Evolutionary conservation across 2,888 invertebrate species (phyloP).

Genomic region (Torymus texanus): DNA sequence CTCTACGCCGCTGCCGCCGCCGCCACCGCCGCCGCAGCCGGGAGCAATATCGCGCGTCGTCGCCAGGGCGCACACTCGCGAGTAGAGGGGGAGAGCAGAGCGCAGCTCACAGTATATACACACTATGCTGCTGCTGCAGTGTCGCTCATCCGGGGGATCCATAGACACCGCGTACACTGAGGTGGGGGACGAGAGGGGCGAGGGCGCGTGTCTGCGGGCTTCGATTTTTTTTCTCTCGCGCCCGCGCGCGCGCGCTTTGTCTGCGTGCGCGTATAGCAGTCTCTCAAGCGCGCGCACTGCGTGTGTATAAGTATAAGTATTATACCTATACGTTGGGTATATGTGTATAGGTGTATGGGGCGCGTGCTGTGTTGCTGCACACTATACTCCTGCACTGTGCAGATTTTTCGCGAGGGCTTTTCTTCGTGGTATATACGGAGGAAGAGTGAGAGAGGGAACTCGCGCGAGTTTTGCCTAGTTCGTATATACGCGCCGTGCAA

Average conservation of each 20-base stretch:
- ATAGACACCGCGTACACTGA: not conserved
- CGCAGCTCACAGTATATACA: too few species aligned
- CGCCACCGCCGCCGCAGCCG: slow-evolving; percentile 11
- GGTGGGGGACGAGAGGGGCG: slow-evolving; percentile 8
- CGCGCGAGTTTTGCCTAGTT: slow-evolving; percentile 35
- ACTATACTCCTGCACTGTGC: not conserved
- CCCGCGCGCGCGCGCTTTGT: not conserved
- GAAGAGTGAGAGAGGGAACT: too few species aligned
- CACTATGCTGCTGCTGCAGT: slow-evolving; percentile 26
- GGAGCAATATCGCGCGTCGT: slow-evolving; percentile 34
- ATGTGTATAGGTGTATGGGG: too few species aligned
- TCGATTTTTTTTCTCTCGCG: slow-evolving; percentile 54
- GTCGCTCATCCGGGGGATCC: slow-evolving; percentile 51
- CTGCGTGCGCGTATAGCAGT: not conserved
- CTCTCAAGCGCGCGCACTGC: too few species aligned
- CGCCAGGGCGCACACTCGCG: slow-evolving; percentile 42
- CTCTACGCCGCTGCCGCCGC: not conserved
- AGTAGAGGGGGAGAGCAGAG: slow-evolving; percentile 22
- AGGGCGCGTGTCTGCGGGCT: slow-evolving; percentile 49
- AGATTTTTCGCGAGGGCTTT: slow-evolving; percentile 9
- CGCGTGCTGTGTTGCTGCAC: too few species aligned
- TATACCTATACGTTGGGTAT: too few species aligned
- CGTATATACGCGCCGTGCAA: not conserved
- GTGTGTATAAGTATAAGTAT: too few species aligned
- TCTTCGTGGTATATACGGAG: not conserved